A percentile compares a stretch with the other conserved stretches of the same genome.
Evolutionary conservation across 2,797 vertebrate species (phyloP).

Genomic region (Malurus splendens): DNA sequence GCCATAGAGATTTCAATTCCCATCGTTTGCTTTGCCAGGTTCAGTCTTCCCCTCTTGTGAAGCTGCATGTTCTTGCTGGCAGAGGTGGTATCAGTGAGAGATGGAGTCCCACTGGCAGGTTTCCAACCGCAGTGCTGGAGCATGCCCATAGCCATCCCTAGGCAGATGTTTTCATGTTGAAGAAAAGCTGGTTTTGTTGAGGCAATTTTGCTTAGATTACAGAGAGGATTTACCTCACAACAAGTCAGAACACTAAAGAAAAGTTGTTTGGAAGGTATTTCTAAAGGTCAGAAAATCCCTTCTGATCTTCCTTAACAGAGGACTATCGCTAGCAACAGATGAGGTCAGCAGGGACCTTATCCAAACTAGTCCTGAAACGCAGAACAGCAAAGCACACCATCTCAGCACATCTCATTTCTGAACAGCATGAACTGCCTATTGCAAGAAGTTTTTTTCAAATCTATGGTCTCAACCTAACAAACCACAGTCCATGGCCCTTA

Average conservation of each 20-base stretch:
- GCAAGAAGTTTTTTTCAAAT: background rate
- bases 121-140: background rate
- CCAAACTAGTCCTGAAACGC: background rate
- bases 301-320: background rate
- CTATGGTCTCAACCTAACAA: background rate
- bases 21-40: background rate
- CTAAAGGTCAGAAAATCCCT: background rate
- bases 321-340: background rate
- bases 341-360: background rate
- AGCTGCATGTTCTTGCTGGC: background rate
- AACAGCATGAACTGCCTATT: accelerated
- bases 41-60: background rate
- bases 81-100: background rate
- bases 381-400: background rate
- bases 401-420: background rate
- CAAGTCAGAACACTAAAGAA: background rate
- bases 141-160: background rate
- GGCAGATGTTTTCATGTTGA: background rate
- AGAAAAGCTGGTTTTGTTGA: background rate
- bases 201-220: background rate
- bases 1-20: background rate
- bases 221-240: background rate
- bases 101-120: background rate
- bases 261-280: background rate
- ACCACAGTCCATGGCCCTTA: background rate